A percentile compares a stretch with the other conserved stretches of the same genome.
Conservation (phyloP, 92 coral and sea anemone genomes). For the Umimayanthus kanabou region DNA sequence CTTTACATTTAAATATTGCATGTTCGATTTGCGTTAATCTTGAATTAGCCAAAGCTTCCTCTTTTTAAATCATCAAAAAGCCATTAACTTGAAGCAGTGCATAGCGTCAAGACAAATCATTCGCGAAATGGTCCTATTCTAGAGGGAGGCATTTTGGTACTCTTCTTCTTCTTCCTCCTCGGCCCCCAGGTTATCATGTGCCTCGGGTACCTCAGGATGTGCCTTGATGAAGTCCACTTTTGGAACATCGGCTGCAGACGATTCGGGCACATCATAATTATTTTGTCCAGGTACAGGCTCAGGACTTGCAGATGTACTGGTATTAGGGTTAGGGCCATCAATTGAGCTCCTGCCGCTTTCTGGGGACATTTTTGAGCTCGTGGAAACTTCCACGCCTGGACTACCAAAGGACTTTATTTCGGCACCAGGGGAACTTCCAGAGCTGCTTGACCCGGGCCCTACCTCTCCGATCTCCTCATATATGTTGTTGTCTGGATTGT, state of each 20-base stretch:
- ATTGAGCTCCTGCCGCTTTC: background rate
- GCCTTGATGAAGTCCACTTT: background rate
- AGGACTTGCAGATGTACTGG: background rate
- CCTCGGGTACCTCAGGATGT: slow-evolving; percentile 18
- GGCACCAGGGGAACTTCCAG: background rate
- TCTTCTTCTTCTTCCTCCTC: slow-evolving; percentile 11
- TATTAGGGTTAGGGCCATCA: background rate
- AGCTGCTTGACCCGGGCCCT: background rate
- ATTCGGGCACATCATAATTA: background rate
- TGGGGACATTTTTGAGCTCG: background rate
- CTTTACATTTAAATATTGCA: no score
- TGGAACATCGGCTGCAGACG: background rate
- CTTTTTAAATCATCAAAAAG: background rate
- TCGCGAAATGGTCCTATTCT: background rate
- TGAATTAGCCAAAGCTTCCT: background rate
- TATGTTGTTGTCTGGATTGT: slow-evolving; percentile 29
- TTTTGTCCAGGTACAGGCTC: background rate
- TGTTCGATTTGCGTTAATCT: background rate
- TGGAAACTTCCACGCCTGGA: background rate
- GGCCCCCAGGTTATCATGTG: slow-evolving; percentile 21
- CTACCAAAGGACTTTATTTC: background rate
- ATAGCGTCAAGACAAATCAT: background rate
- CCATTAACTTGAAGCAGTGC: background rate
- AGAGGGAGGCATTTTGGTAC: slow-evolving; percentile 20
- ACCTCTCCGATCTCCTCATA: slow-evolving; percentile 8